phyloP scores from a whole-genome alignment of 2,113 vertebrate species.

The Pachypanchax playfairii region DNA sequence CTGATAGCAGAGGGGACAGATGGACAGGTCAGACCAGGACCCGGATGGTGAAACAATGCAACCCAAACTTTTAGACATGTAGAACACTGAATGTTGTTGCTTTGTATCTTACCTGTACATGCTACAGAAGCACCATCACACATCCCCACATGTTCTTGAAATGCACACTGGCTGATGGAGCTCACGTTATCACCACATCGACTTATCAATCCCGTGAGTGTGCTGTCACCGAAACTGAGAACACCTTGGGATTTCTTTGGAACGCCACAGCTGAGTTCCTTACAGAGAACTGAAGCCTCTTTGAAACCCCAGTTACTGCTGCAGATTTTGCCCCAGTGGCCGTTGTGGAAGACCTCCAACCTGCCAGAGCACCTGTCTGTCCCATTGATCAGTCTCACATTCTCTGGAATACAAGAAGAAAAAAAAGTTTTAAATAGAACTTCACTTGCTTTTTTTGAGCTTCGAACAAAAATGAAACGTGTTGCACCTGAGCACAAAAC shows the following conservation, averaged over 20 bases:
- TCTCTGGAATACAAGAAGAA: slow-evolving; percentile 34
- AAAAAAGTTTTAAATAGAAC: background rate
- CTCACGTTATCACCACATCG: slow-evolving; percentile 50
- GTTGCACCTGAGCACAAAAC: slow-evolving; percentile 66
- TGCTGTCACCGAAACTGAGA: slow-evolving; percentile 36
- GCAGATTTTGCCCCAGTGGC: slow-evolving; percentile 63
- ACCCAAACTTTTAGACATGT: background rate
- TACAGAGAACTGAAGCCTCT: slow-evolving; percentile 55
- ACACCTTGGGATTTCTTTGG: slow-evolving; percentile 5
- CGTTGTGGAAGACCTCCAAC: slow-evolving; percentile 54
- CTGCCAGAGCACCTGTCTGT: slow-evolving; percentile 66
- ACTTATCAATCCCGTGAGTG: slow-evolving; percentile 14
- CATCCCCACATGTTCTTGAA: slow-evolving; percentile 14
- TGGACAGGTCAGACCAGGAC: no score
- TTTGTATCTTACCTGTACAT: slow-evolving; percentile 61
- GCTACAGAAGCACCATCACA: slow-evolving; percentile 51
- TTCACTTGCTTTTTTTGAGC: background rate
- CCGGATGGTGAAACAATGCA: no score
- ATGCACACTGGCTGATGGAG: slow-evolving; percentile 48
- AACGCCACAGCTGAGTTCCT: slow-evolving; percentile 63
- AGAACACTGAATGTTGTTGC: background rate
- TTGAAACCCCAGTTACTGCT: slow-evolving; percentile 41
- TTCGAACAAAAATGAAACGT: background rate
- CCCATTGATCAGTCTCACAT: slow-evolving; percentile 59
- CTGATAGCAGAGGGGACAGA: no score